A percentile compares a stretch with the other conserved stretches of the same genome.
phyloP scores from a whole-genome alignment of 1,140 invertebrate species.

The Bombus cullumanus region DNA sequence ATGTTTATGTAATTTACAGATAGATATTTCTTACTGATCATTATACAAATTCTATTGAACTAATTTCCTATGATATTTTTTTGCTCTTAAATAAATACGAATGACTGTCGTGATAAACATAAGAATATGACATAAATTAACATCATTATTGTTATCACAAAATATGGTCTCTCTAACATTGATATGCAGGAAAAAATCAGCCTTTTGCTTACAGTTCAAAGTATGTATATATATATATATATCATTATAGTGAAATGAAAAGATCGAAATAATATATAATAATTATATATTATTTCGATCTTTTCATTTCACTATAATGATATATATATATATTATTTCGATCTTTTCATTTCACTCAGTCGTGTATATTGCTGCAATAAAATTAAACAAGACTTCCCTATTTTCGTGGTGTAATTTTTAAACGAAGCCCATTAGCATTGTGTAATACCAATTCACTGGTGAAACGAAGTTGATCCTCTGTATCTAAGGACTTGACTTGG shows the following conservation, averaged over 20 bases:
- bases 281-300: no score
- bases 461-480: conserved; percentile 68
- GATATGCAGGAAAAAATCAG: background rate
- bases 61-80: background rate
- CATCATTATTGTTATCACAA: background rate
- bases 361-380: background rate
- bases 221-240: background rate
- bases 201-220: background rate
- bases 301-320: no score
- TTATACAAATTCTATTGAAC: background rate
- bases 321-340: no score
- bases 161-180: background rate
- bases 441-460: conserved; percentile 71
- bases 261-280: no score
- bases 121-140: background rate
- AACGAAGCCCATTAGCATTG: conserved; percentile 70
- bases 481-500: conserved; percentile 77
- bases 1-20: no score
- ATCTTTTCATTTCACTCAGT: background rate
- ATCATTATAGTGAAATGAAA: no score
- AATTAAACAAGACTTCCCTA: background rate
- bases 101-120: background rate
- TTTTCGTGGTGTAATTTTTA: conserved; percentile 70
- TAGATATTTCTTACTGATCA: background rate
- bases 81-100: background rate